Base-by-base conservation (phyloP, 2,113 vertebrate species). In the Stomatorhinus ivindoensis region DNA sequence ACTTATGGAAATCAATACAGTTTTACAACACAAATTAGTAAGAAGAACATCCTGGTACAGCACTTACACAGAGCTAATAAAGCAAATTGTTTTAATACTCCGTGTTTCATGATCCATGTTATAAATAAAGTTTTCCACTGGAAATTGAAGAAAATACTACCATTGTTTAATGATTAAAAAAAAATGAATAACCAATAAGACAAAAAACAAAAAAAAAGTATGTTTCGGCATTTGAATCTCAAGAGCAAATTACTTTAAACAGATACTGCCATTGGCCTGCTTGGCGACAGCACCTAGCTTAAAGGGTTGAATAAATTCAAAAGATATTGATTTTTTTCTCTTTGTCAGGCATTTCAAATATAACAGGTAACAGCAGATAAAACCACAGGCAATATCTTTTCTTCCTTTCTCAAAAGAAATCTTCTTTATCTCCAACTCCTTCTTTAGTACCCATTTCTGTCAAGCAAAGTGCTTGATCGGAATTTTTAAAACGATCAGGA, bases 311-410 rank as follows among this genome's bases (percentile, higher is more conserved):
- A 61, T 85, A 65, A 61, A 86, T 89, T 85, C 42, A 61, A 48
- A 86, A 85, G 88, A 61, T 89, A 89, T 89, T 86, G 82, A 89
- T 85, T 89, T 85, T 87, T 89, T 89, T 86, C 61, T 58, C 83
- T 86, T 86, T 89, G 89, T 50, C 82, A 89, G 51, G 82, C 82
- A 89, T 85, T 89, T 89, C 50, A 85, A 85, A 89, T 65, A 51
- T 86, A 73, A 89, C n/a, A 44, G 47, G 44, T 89, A 89, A 73
- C 82, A 86, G 27, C 46, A 53, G 58, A 89, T 69, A 89, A 89
- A 50, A 87, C 84, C 84, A 50, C 35, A 50, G 89, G 83, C 39
- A 89, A 86, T 89, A 65, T 89, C 83, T 84, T 89, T 83, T 51
- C 50, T 50, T 90, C 86, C 65, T 85, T 19, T 46, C 35, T 51